A percentile compares a stretch with the other conserved stretches of the same genome.
phyloP scores from a whole-genome alignment of 2,113 vertebrate genomes.

The Pseudorectes ferrugineus region DNA sequence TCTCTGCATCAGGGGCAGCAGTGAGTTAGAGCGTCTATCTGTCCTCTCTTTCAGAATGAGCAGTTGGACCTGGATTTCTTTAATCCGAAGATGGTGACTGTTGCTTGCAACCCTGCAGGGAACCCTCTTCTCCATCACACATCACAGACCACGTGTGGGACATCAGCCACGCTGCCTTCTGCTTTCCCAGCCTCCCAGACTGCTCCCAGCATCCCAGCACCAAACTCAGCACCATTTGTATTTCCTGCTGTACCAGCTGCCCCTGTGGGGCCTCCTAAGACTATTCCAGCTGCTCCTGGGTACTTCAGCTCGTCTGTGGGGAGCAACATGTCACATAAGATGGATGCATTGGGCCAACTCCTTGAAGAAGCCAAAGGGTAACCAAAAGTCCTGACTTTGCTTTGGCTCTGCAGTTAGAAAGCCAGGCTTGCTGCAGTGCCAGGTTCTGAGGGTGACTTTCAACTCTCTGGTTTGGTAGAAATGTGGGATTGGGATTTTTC shows the following conservation, averaged over 20 bases:
- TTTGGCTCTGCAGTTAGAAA: not conserved
- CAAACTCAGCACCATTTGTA: conserved; percentile 30
- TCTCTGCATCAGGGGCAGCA: not conserved
- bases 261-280: conserved; percentile 14
- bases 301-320: conserved; percentile 25
- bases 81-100: conserved; percentile 47
- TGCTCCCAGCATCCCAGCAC: conserved; percentile 32
- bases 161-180: conserved; percentile 14
- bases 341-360: conserved; percentile 71
- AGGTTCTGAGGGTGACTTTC: not conserved
- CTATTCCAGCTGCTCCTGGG: conserved; percentile 26
- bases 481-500: not conserved
- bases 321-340: conserved; percentile 29
- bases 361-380: conserved; percentile 76
- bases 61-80: conserved; percentile 77
- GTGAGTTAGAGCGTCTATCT: not conserved
- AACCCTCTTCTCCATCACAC: conserved; percentile 42
- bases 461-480: not conserved
- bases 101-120: conserved; percentile 35
- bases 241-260: conserved; percentile 52
- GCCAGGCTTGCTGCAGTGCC: not conserved
- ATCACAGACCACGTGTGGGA: conserved; percentile 14
- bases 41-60: conserved; percentile 60
- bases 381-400: not conserved
- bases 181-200: conserved; percentile 52